phyloP scores from a whole-genome alignment of 2,888 invertebrate species.

The Mactromeris polynyma region DNA sequence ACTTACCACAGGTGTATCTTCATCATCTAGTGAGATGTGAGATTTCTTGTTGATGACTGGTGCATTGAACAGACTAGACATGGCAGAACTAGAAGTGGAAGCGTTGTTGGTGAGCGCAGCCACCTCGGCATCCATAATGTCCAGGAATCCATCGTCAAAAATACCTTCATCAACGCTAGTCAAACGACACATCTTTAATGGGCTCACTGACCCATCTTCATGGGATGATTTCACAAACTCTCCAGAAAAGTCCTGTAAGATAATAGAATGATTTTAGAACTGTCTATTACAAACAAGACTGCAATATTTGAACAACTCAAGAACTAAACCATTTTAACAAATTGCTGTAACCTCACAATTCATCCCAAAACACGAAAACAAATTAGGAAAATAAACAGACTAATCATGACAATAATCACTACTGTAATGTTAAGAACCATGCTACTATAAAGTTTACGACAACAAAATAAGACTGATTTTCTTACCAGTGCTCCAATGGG shows the following conservation, averaged over 20 bases:
- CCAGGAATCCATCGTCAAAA: conserved; percentile 85
- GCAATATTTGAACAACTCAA: no score
- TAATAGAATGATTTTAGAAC: background rate
- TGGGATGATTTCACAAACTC: conserved; percentile 56
- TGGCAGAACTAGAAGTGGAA: conserved; percentile 48
- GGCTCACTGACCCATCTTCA: conserved; percentile 66
- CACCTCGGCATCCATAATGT: conserved; percentile 67
- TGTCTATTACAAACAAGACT: no score
- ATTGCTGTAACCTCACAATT: no score
- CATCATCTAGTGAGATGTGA: conserved; percentile 51
- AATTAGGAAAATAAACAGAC: no score
- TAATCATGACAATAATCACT: no score
- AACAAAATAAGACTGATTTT: background rate
- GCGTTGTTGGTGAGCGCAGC: conserved; percentile 54
- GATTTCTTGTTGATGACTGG: conserved; percentile 74
- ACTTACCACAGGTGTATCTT: conserved; percentile 75
- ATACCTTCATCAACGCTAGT: conserved; percentile 75
- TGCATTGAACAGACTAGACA: conserved; percentile 78
- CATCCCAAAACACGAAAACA: no score
- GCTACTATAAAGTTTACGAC: no score
- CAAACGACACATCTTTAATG: conserved; percentile 74
- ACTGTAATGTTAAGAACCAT: no score
- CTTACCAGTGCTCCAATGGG: conserved; percentile 70
- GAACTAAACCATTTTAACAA: no score
- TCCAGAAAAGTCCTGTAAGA: conserved; percentile 74